These are phyloP conservation scores for Prietella phreatophila DNA, from an alignment of 2,113 vertebrate genomes.

Conservation along the genomic window DNA sequence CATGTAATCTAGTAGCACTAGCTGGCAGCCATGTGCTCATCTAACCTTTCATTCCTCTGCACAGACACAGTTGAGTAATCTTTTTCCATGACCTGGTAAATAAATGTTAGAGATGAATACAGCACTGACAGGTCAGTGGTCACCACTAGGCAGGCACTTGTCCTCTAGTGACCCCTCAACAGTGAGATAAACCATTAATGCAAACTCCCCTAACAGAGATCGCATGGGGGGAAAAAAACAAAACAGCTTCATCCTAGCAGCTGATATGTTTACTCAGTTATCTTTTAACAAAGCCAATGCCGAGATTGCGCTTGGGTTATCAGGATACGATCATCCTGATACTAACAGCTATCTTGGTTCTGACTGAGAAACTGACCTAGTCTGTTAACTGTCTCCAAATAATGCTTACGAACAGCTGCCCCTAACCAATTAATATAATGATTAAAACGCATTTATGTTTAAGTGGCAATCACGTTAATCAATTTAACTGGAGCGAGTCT, in stretches of 20 bases:
- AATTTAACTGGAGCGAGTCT: neutral
- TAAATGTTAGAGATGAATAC: constrained; percentile 19
- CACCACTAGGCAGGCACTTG: neutral
- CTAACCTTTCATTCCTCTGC: constrained; percentile 11
- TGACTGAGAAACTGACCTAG: neutral
- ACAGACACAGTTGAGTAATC: constrained; percentile 11
- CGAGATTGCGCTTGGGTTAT: constrained; percentile 6
- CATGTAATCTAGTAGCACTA: neutral
- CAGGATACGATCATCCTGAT: neutral
- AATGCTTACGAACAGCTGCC: neutral
- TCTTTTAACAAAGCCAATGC: constrained; percentile 18
- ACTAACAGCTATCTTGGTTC: neutral
- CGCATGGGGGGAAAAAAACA: neutral
- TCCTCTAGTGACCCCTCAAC: constrained; percentile 23
- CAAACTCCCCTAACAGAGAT: constrained; percentile 3
- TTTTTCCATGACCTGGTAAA: constrained; percentile 39
- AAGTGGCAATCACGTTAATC: neutral
- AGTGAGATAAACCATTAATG: neutral
- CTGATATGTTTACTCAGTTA: constrained; percentile 37
- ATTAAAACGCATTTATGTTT: neutral
- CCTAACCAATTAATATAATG: neutral
- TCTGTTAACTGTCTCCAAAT: neutral
- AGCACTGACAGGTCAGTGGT: neutral
- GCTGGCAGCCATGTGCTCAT: constrained; percentile 8
- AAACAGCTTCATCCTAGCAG: constrained; percentile 24